Conservation (phyloP, 2,888 invertebrate species). For the Pachymerium ferrugineum region DNA sequence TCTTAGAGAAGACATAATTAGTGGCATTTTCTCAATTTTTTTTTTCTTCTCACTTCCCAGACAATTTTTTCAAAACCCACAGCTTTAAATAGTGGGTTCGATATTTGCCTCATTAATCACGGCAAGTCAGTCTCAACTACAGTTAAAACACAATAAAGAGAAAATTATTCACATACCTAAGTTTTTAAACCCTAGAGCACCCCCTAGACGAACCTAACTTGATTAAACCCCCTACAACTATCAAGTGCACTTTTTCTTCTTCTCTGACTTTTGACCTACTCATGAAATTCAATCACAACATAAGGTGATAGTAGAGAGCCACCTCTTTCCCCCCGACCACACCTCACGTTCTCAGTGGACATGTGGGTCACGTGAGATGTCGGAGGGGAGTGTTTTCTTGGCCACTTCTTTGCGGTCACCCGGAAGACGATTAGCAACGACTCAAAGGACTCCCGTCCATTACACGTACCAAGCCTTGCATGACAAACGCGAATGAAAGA, state of each 20-base stretch:
- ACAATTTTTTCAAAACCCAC: too few relatives aligned
- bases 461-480: neutral
- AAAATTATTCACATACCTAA: neutral
- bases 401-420: neutral
- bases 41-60: too few relatives aligned
- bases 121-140: neutral
- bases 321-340: conserved; percentile 15
- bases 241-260: neutral
- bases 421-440: neutral
- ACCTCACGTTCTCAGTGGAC: conserved; percentile 7
- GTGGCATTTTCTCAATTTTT: neutral
- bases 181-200: neutral
- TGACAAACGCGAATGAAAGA: too few relatives aligned
- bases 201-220: neutral
- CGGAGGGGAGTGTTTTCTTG: neutral
- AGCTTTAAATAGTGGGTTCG: neutral
- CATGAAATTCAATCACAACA: conserved; percentile 18
- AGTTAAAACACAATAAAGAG: neutral
- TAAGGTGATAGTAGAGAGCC: conserved; percentile 10
- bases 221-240: neutral
- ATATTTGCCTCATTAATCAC: neutral
- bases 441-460: neutral
- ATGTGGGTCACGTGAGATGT: neutral
- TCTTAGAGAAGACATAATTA: neutral
- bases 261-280: neutral